These are phyloP conservation scores for Amphipoea lucens DNA, from an alignment of 2,888 invertebrate genomes.

Conservation along the genomic window DNA sequence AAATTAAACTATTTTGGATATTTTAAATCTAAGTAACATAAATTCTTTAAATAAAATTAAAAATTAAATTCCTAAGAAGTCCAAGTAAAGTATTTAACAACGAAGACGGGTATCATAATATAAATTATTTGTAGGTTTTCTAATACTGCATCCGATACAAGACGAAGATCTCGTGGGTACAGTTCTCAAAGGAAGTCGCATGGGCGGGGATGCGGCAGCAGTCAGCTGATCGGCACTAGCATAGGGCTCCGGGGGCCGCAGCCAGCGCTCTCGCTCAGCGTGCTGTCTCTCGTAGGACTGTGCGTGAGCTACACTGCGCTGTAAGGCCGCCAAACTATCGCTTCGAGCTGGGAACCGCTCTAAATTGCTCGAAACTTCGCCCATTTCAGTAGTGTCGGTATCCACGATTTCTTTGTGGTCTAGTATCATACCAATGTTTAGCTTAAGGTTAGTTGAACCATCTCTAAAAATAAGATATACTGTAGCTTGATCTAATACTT, in stretches of 20 bases:
- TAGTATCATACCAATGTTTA: slow-evolving; percentile 87
- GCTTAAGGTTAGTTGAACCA: slow-evolving; percentile 81
- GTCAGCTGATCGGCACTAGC: slow-evolving; percentile 76
- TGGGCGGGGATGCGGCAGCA: slow-evolving; percentile 72
- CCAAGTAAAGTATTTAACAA: slow-evolving; percentile 62
- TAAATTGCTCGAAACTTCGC: slow-evolving; percentile 74
- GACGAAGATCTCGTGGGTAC: slow-evolving; percentile 52
- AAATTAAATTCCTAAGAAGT: slow-evolving; percentile 37
- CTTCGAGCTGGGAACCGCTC: slow-evolving; percentile 78
- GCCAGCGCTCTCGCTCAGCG: slow-evolving; percentile 75
- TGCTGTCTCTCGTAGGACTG: slow-evolving; percentile 76
- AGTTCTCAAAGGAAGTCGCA: slow-evolving; percentile 65
- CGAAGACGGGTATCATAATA: slow-evolving; percentile 78
- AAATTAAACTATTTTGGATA: background rate
- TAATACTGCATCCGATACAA: slow-evolving; percentile 59
- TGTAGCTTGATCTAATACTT: slow-evolving; percentile 83
- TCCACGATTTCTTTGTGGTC: slow-evolving; percentile 88
- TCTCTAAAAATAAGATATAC: slow-evolving; percentile 84
- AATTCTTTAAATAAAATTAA: slow-evolving; percentile 13
- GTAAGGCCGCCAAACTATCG: slow-evolving; percentile 81
- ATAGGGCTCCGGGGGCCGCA: slow-evolving; percentile 68
- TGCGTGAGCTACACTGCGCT: slow-evolving; percentile 78
- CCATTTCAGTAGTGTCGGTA: slow-evolving; percentile 80
- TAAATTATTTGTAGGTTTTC: slow-evolving; percentile 72
- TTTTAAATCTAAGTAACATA: background rate